Evolutionary conservation across 64 coral and sea anemone genomes (phyloP), one percentile per base, ranked within the genome.

Genomic region (Cladopsammia gracilis): DNA sequence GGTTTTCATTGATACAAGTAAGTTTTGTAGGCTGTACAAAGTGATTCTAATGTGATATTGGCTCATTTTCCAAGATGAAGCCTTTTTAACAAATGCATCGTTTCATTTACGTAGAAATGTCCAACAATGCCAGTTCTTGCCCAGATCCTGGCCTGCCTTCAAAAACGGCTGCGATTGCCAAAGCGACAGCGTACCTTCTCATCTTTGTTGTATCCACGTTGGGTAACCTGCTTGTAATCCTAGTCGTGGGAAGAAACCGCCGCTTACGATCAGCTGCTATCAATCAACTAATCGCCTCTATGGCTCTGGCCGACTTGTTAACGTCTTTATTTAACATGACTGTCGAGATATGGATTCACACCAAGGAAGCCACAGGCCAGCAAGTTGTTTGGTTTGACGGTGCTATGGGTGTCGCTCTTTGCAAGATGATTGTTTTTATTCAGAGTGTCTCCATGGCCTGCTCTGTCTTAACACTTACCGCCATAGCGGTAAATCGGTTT

Each of bases 271-370:
- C 58, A 22, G 79, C 59, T 48, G 16, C 53, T 9, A 82, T 70
- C 65, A 78, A 91, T 68, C 66, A 79, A 11, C 51, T 91, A 5
- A 91, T 91, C 25, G 59, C 86, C 3, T 77, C 79, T 10, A 87
- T 87, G 82, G 91, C 91, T 4, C 3, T 93, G 14, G 73, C 91
- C 53, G 91, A 91, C n/a, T 70, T 91, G 8, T 10, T 91, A 20
- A 91, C 79, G 7, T 71, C 89, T 15, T 24, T 82, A n/a, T 91
- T 91, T 57, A 80, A 83, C 65, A 91, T 91, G 89, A 78, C 77
- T 5, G 11, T 82, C 22, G 62, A 68, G 4, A 71, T 80, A 23
- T 82, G 25, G 34, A 80, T 82, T n/a, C 67, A 82, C 51, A 82
- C 78, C 65, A 69, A n/a, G 59, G 42, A 73, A 14, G 56, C 89